These are phyloP conservation scores for Hetaerina americana DNA, from an alignment of 1,140 invertebrate genomes.

Conservation along the genomic window DNA sequence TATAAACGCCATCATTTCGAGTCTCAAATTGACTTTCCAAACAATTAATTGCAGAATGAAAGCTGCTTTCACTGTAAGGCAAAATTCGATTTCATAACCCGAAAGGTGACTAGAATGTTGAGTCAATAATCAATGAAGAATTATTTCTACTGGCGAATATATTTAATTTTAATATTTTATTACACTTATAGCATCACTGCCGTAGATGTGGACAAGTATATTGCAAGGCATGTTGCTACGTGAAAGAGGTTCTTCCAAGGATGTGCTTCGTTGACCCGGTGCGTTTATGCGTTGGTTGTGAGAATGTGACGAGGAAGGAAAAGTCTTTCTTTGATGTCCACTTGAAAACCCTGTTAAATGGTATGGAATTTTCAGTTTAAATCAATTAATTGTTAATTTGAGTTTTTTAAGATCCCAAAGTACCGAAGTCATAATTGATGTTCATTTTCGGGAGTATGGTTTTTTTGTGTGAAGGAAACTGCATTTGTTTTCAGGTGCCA, in stretches of 20 bases:
- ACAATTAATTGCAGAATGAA: conserved; percentile 26
- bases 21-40: too few relatives aligned
- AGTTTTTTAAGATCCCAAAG: too few relatives aligned
- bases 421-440: too few relatives aligned
- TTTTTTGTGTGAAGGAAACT: too few relatives aligned
- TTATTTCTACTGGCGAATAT: neutral
- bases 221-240: conserved; percentile 33
- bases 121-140: neutral
- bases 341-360: conserved; percentile 32
- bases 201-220: conserved; percentile 40
- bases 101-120: conserved; percentile 26
- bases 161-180: conserved; percentile 6
- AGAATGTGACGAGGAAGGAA: conserved; percentile 30
- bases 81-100: conserved; percentile 34
- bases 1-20: too few relatives aligned
- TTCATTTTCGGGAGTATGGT: too few relatives aligned
- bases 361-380: too few relatives aligned
- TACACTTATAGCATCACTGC: conserved; percentile 42
- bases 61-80: conserved; percentile 28
- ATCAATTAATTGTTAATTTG: too few relatives aligned
- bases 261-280: conserved; percentile 45
- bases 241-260: conserved; percentile 29
- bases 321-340: conserved; percentile 39
- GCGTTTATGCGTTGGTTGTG: conserved; percentile 31
- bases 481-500: neutral